Evolutionary conservation across 2,113 vertebrate genomes (phyloP), one percentile per base, ranked within the genome.

Genomic region (Heterotilapia buettikoferi): DNA sequence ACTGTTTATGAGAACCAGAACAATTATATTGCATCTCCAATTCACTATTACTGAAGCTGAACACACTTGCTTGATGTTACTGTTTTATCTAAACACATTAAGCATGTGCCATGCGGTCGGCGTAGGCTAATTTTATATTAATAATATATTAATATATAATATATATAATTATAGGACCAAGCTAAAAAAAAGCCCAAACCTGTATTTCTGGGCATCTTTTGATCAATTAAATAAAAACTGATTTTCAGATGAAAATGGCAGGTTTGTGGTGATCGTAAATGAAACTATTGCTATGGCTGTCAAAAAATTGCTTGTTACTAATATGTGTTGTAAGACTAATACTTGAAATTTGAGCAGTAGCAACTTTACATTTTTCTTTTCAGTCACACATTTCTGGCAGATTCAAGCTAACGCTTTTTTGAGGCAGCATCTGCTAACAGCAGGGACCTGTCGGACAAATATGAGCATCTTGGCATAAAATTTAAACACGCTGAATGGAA

Each of bases 391-490:
- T 76, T 47, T 76, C 4, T 47, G 71, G 43, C 16, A 29, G 68
- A 29, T 11, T 66, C 19, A 21, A 66, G 10, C 33, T 11, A 47
- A 45, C 1, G 0, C 14, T 29, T 3, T 11, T 18, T 19, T 76
- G 21, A 26, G 24, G 14, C 43, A 76, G 16, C 24, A 0, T 76
- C 24, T 50, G 71, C 24, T 76, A 78, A 50, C 0, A 78, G 43
- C 45, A 3, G 43, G 16, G 26, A 78, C 45, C 43, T 31, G 43
- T 19, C 10, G 2, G 16, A 47, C 4, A 31, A 12, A 78, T 12
- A 76, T 76, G 71, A 78, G 40, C 14, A 47, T 0, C 71, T 29
- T 4, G 14, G 24, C 43, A 76, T 76, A 76, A 50, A 0, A 4
- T 50, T 73, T 26, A 45, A 73, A 43, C 66, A 16, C 3, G 3